Conservation (phyloP, 92 coral and sea anemone species). For the Meandrina meandrites region DNA sequence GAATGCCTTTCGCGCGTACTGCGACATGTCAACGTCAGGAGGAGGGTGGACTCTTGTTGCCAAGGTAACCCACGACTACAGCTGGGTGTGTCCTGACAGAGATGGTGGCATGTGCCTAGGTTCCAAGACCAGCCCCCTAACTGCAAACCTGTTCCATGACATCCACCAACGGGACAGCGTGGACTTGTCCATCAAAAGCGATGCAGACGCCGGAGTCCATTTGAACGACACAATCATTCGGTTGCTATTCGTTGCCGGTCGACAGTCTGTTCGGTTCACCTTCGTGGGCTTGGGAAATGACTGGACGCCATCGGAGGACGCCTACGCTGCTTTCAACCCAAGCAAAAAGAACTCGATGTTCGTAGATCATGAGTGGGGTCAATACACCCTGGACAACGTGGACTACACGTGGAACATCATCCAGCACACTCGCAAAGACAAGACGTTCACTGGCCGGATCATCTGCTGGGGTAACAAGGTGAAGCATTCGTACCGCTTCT, state of each 20-base stretch:
- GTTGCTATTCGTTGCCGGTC: conserved; percentile 78
- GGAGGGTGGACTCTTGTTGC: conserved; percentile 99
- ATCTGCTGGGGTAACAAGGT: conserved; percentile 96
- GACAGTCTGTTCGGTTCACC: conserved; percentile 90
- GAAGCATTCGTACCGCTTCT: conserved; percentile 76
- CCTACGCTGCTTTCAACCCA: conserved; percentile 90
- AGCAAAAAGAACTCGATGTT: conserved; percentile 81
- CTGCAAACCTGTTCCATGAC: conserved; percentile 85
- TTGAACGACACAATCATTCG: conserved; percentile 88
- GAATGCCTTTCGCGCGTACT: conserved; percentile 89
- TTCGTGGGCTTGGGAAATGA: conserved; percentile 81
- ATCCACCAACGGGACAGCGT: conserved; percentile 91
- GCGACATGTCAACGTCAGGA: conserved; percentile 97
- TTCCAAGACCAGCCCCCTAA: conserved; percentile 76
- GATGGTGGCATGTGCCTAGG: conserved; percentile 75
- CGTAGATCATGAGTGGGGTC: conserved; percentile 77
- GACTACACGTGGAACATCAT: conserved; percentile 98
- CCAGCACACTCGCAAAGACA: conserved; percentile 72
- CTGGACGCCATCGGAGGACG: conserved; percentile 96
- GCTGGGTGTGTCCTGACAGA: conserved; percentile 96
- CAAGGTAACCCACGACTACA: conserved; percentile 93
- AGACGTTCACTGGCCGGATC: conserved; percentile 75
- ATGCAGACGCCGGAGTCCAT: conserved; percentile 90
- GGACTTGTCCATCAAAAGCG: conserved; percentile 78
- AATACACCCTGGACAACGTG: conserved; percentile 75